Evolutionary conservation across 92 coral and sea anemone species (phyloP).

Genomic region (Actinernus sp.): DNA sequence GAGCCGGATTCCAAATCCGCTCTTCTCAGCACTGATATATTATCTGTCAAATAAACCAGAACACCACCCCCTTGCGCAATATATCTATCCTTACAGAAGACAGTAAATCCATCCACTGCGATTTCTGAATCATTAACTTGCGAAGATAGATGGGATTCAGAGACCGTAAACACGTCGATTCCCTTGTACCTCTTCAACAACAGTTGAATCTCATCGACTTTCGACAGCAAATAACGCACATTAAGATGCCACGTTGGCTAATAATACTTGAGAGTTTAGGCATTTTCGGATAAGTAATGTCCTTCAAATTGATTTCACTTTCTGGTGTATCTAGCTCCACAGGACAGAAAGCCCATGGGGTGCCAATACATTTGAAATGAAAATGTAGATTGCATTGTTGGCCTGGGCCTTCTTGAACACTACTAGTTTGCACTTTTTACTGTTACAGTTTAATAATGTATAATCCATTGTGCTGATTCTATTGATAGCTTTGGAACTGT

Average conservation of each 20-base stretch:
- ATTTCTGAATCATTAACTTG: constrained; percentile 17
- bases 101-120: neutral
- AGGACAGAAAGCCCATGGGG: too few species aligned
- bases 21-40: constrained; percentile 15
- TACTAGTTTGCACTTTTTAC: too few species aligned
- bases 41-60: constrained; percentile 4
- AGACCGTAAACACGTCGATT: constrained; percentile 13
- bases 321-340: too few species aligned
- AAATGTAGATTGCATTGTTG: too few species aligned
- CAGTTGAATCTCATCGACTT: constrained; percentile 18
- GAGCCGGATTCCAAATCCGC: constrained; percentile 12
- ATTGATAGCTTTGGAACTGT: too few species aligned
- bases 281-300: too few species aligned
- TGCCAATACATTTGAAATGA: too few species aligned
- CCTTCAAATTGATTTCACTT: too few species aligned
- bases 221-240: constrained; percentile 16
- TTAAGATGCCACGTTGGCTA: constrained; percentile 7
- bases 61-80: constrained; percentile 8
- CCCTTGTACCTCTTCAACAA: constrained; percentile 11
- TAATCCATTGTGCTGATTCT: too few species aligned
- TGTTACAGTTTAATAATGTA: too few species aligned
- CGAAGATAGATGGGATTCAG: constrained; percentile 33
- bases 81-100: neutral
- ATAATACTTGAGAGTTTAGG: too few species aligned
- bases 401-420: too few species aligned